These are phyloP conservation scores for Laspeyria flexula DNA, from an alignment of 2,888 invertebrate genomes.

Conservation along the genomic window DNA sequence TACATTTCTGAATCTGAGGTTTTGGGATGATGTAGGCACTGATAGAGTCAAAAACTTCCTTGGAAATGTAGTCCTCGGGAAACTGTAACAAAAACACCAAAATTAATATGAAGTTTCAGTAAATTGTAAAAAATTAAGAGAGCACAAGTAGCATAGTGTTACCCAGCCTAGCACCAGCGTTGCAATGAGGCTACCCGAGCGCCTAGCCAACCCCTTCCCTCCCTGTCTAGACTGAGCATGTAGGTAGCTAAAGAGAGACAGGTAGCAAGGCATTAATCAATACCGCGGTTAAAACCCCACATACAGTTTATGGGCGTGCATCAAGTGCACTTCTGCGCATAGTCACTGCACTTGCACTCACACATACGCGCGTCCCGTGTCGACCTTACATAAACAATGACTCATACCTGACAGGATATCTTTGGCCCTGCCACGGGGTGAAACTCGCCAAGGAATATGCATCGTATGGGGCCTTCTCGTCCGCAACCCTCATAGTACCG, in stretches of 20 bases:
- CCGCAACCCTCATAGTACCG: slow-evolving; percentile 87
- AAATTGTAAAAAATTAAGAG: too few species aligned
- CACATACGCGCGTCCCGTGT: neutral
- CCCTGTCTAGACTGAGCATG: slow-evolving; percentile 19
- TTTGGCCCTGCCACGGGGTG: slow-evolving; percentile 93
- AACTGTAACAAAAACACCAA: slow-evolving; percentile 86
- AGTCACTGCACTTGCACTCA: slow-evolving; percentile 7
- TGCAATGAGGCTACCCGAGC: neutral
- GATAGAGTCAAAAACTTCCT: slow-evolving; percentile 97
- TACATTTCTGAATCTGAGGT: slow-evolving; percentile 94
- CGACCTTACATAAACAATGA: slow-evolving; percentile 18
- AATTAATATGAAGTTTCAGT: too few species aligned
- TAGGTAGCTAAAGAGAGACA: slow-evolving; percentile 14
- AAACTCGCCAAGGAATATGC: slow-evolving; percentile 93
- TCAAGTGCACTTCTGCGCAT: slow-evolving; percentile 13
- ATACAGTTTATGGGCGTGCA: slow-evolving; percentile 3
- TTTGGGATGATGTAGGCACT: slow-evolving; percentile 98
- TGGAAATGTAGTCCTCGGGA: slow-evolving; percentile 95
- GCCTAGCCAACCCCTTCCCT: neutral
- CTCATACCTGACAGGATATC: slow-evolving; percentile 92
- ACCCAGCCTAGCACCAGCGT: neutral
- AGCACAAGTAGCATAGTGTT: neutral
- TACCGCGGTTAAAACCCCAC: slow-evolving; percentile 21
- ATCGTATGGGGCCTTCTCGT: slow-evolving; percentile 91
- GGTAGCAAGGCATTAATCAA: slow-evolving; percentile 23